These are phyloP conservation scores for Orchestes rusci DNA, from an alignment of 2,888 invertebrate genomes.

Conservation along the genomic window DNA sequence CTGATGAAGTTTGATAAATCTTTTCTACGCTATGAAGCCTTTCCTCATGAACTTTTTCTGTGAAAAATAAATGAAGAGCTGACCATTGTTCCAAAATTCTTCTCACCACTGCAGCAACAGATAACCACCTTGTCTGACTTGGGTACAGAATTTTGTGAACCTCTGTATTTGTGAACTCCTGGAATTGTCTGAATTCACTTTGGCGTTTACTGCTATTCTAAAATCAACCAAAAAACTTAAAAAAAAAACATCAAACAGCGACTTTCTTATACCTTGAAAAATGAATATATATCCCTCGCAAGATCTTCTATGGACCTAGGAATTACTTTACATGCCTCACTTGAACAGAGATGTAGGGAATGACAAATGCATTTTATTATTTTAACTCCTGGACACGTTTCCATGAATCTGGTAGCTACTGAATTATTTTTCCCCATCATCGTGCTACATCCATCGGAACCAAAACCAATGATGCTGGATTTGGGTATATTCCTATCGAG, in stretches of 20 bases:
- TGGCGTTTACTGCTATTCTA: conserved; percentile 20
- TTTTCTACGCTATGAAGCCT: conserved; percentile 2
- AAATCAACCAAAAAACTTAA: neutral
- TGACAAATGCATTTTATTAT: conserved; percentile 36
- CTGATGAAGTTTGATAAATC: neutral
- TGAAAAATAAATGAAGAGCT: conserved; percentile 1
- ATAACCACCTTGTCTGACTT: conserved; percentile 24
- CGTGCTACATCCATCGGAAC: conserved; percentile 34
- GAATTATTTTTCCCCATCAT: conserved; percentile 36
- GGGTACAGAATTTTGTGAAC: conserved; percentile 19
- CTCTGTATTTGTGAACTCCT: conserved; percentile 19
- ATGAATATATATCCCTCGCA: conserved; percentile 30
- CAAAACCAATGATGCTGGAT: conserved; percentile 36
- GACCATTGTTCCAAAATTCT: conserved; percentile 9
- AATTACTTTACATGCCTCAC: conserved; percentile 34
- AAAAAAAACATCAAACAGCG: neutral
- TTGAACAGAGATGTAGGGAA: conserved; percentile 34
- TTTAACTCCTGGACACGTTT: conserved; percentile 31
- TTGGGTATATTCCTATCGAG: conserved; percentile 26
- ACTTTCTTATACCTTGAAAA: conserved; percentile 23
- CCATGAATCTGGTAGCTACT: conserved; percentile 31
- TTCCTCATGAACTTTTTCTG: neutral
- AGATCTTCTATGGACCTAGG: conserved; percentile 34
- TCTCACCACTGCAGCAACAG: conserved; percentile 23
- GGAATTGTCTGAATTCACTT: conserved; percentile 20